These are phyloP conservation scores for Nineta flava DNA, from an alignment of 2,888 invertebrate species.

Conservation along the genomic window DNA sequence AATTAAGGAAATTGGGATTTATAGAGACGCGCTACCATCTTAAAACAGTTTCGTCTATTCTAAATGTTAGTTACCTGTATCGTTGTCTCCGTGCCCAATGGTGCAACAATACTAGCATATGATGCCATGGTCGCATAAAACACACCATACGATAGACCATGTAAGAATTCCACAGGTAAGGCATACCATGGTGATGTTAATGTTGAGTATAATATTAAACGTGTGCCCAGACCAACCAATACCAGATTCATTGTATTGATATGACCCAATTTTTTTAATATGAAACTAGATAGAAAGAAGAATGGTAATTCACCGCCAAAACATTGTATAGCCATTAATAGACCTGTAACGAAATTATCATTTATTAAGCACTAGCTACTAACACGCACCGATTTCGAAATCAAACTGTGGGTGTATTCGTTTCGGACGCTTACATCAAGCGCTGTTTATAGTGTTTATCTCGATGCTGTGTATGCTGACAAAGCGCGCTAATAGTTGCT, in stretches of 20 bases:
- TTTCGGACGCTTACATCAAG: too few relatives aligned
- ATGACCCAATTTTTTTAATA: conserved; percentile 67
- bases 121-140: conserved; percentile 81
- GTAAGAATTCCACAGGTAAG: conserved; percentile 68
- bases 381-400: too few relatives aligned
- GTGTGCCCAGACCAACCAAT: conserved; percentile 58
- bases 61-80: conserved; percentile 52
- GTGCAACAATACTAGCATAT: conserved; percentile 69
- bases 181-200: conserved; percentile 69
- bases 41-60: neutral
- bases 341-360: conserved; percentile 4
- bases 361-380: too few relatives aligned
- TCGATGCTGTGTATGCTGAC: too few relatives aligned
- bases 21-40: too few relatives aligned
- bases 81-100: conserved; percentile 72
- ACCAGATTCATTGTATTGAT: conserved; percentile 71
- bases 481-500: too few relatives aligned
- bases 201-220: conserved; percentile 69
- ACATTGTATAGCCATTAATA: conserved; percentile 59
- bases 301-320: conserved; percentile 77
- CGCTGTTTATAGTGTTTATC: too few relatives aligned
- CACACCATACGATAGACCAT: conserved; percentile 79
- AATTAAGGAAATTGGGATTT: neutral
- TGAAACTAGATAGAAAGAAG: conserved; percentile 64
- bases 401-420: too few relatives aligned